A percentile compares a stretch with the other conserved stretches of the same genome.
These are phyloP conservation scores for Gandaritis pyraliata DNA, from an alignment of 2,888 invertebrate species.

Conservation along the genomic window DNA sequence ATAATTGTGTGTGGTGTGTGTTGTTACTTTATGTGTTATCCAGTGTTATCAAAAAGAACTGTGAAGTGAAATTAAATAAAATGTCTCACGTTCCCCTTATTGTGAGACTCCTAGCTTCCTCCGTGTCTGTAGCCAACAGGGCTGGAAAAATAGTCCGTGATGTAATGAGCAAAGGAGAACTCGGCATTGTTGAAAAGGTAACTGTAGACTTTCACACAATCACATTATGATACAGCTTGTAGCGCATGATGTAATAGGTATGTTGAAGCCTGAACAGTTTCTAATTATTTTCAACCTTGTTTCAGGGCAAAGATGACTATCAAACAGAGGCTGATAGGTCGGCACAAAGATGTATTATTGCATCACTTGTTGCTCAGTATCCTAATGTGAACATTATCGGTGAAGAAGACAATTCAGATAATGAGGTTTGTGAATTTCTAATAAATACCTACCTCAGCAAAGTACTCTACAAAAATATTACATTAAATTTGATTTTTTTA, in stretches of 20 bases:
- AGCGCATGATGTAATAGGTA: background rate
- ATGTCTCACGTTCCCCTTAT: constrained; percentile 85
- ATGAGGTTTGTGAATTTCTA: constrained; percentile 70
- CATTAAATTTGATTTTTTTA: constrained; percentile 38
- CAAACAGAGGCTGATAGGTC: constrained; percentile 99
- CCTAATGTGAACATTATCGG: constrained; percentile 94
- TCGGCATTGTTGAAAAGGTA: constrained; percentile 97
- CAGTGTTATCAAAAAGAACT: too few species aligned
- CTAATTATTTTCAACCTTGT: constrained; percentile 15
- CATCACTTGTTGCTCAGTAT: constrained; percentile 93
- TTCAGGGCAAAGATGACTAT: constrained; percentile 94
- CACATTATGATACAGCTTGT: too few species aligned
- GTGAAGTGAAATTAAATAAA: background rate
- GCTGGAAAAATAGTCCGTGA: constrained; percentile 96
- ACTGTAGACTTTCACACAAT: background rate
- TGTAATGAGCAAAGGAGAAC: constrained; percentile 94
- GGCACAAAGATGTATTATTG: constrained; percentile 96
- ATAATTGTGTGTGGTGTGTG: too few species aligned
- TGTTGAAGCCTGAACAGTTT: background rate
- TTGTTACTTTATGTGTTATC: too few species aligned
- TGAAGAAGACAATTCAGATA: constrained; percentile 91
- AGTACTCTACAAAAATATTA: background rate
- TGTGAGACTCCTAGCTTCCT: constrained; percentile 89
- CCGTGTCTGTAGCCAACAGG: constrained; percentile 90
- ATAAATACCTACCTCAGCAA: background rate